These are phyloP conservation scores for Saccopteryx leptura DNA, from an alignment of 2,113 vertebrate species.

Conservation along the genomic window DNA sequence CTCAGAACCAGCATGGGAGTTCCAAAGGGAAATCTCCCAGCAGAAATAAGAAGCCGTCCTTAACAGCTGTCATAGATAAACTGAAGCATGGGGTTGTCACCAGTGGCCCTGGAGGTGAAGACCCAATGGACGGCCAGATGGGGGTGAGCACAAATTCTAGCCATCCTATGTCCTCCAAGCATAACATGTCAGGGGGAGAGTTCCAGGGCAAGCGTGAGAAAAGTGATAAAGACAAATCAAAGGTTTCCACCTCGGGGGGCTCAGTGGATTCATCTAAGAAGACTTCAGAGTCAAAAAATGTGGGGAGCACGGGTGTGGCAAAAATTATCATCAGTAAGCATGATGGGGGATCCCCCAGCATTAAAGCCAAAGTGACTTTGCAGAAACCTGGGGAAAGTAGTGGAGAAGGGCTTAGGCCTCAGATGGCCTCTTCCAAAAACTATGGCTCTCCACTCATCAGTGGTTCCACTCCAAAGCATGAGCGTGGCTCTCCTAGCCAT, in stretches of 20 bases:
- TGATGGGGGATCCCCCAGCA: conserved; percentile 97
- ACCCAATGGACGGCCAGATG: conserved; percentile 94
- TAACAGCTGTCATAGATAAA: conserved; percentile 99
- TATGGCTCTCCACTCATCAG: conserved; percentile 97
- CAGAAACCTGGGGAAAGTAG: conserved; percentile 96
- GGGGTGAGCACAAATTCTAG: conserved; percentile 90
- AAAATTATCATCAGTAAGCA: conserved; percentile 99
- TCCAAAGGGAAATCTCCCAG: conserved; percentile 99
- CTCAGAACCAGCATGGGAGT: conserved; percentile 92
- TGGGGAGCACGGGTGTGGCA: conserved; percentile 94
- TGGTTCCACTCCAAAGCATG: conserved; percentile 98
- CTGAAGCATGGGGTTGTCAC: conserved; percentile 97
- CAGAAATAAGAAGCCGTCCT: conserved; percentile 98
- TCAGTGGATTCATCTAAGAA: conserved; percentile 95
- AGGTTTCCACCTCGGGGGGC: conserved; percentile 93
- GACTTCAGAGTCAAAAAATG: conserved; percentile 93
- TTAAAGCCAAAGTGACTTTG: conserved; percentile 98
- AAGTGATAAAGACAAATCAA: conserved; percentile 97
- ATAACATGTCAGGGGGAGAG: conserved; percentile 93
- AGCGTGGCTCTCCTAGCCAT: conserved; percentile 98
- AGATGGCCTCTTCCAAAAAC: conserved; percentile 95
- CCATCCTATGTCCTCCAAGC: conserved; percentile 93
- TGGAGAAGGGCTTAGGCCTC: conserved; percentile 94
- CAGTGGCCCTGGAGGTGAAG: conserved; percentile 94
- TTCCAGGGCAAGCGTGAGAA: conserved; percentile 96